Percentiles rank a stretch among this genome's conserved stretches.
Conservation (phyloP, 2,113 vertebrate genomes). For the Coreoperca whiteheadi region DNA sequence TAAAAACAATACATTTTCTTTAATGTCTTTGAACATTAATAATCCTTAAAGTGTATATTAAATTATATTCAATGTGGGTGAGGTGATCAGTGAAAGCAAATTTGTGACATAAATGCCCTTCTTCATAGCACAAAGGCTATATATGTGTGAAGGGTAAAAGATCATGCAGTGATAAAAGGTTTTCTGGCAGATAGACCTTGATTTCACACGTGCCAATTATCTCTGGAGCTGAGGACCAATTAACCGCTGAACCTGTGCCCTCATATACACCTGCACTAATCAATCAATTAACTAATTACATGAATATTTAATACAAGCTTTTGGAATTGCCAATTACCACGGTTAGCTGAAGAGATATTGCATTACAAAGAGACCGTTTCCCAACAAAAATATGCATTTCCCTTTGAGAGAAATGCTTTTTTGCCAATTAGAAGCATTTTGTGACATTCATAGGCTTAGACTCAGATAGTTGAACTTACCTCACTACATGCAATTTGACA, state of each 20-base stretch:
- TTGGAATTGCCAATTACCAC: conserved; percentile 77
- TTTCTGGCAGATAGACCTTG: conserved; percentile 52
- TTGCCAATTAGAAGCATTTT: conserved; percentile 58
- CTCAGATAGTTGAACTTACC: conserved; percentile 50
- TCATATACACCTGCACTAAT: conserved; percentile 75
- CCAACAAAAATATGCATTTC: conserved; percentile 45
- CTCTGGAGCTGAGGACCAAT: conserved; percentile 78
- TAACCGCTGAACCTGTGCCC: conserved; percentile 72
- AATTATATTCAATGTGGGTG: conserved; percentile 6
- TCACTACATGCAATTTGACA: conserved; percentile 51
- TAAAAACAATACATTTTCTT: neutral
- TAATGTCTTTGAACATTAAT: conserved; percentile 38
- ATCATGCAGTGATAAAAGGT: conserved; percentile 64
- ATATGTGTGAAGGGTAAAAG: conserved; percentile 50
- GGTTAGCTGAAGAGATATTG: conserved; percentile 30
- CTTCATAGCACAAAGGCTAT: conserved; percentile 29
- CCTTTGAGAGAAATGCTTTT: conserved; percentile 26
- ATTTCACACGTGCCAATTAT: conserved; percentile 79
- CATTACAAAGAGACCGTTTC: conserved; percentile 39
- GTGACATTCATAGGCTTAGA: conserved; percentile 46
- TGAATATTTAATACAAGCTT: conserved; percentile 75
- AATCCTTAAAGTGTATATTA: conserved; percentile 40
- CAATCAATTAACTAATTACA: conserved; percentile 84
- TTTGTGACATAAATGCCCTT: conserved; percentile 36
- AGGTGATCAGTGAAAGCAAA: conserved; percentile 46